Percentiles rank a stretch among this genome's conserved stretches.
Conservation (phyloP, 2,888 invertebrate species). For the Amblyjoppa fuscipennis region DNA sequence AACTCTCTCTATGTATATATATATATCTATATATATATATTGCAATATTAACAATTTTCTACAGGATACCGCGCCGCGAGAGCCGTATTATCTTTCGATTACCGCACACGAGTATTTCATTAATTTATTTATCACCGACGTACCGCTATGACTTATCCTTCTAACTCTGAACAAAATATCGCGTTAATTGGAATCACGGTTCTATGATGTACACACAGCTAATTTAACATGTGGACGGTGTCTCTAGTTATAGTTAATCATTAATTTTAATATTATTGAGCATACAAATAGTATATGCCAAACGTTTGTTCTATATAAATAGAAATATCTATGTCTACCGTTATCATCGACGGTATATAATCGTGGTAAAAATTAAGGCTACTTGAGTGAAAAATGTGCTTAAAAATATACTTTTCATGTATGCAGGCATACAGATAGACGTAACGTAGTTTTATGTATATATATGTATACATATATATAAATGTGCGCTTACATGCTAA, state of each 20-base stretch:
- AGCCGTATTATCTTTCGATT: neutral
- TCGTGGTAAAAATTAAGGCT: constrained; percentile 64
- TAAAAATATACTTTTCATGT: constrained; percentile 56
- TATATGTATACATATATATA: constrained; percentile 52
- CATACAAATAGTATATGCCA: constrained; percentile 44
- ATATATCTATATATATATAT: constrained; percentile 16
- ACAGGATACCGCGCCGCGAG: neutral
- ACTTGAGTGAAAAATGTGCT: constrained; percentile 64
- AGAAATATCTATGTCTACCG: constrained; percentile 36
- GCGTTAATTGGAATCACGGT: constrained; percentile 7
- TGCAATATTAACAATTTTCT: constrained; percentile 36
- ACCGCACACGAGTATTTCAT: constrained; percentile 1
- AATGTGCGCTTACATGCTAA: constrained; percentile 71
- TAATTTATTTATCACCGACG: constrained; percentile 1
- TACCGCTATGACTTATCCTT: neutral
- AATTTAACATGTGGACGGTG: constrained; percentile 37
- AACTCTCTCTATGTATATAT: constrained; percentile 22
- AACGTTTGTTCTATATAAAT: constrained; percentile 41
- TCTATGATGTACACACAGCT: neutral
- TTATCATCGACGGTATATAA: constrained; percentile 18
- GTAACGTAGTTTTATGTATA: constrained; percentile 29
- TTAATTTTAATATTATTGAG: constrained; percentile 16
- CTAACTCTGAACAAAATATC: constrained; percentile 27
- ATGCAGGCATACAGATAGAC: constrained; percentile 23
- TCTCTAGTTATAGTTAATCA: constrained; percentile 24